Conservation (phyloP, 2,113 vertebrate genomes). For the Rhombomys opimus region DNA sequence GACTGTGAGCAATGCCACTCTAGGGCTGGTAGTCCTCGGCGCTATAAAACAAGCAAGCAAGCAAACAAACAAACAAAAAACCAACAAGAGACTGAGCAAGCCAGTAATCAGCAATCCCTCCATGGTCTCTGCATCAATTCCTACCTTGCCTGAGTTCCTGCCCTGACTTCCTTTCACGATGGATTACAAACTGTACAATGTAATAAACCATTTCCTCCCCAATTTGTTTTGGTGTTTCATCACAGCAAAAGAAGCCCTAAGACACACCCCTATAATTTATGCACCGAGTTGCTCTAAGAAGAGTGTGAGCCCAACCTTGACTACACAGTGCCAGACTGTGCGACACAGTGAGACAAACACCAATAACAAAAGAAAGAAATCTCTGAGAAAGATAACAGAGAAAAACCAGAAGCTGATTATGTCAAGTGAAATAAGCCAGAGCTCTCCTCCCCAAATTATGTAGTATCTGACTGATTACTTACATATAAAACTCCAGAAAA, state of each 20-base stretch:
- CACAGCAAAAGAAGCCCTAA: background rate
- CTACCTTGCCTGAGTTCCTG: background rate
- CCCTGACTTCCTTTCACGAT: background rate
- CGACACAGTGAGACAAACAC: background rate
- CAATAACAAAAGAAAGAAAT: background rate
- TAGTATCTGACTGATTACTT: background rate
- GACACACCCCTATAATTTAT: background rate
- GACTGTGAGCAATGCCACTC: background rate
- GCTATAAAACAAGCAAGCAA: background rate
- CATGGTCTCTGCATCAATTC: background rate
- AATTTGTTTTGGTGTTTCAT: background rate
- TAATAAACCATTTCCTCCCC: background rate
- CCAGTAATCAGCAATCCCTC: background rate
- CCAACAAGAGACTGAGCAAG: background rate
- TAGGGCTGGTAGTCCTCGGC: background rate
- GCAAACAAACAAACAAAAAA: background rate
- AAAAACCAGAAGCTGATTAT: background rate
- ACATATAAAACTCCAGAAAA: slow-evolving; percentile 11
- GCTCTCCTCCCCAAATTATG: background rate
- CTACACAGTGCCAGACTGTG: too few species aligned
- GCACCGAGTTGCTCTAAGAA: background rate
- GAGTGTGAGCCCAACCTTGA: background rate
- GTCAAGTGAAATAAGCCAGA: background rate
- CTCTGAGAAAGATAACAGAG: background rate
- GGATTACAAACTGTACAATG: background rate